Conservation (phyloP, 2,888 invertebrate species). For the Ophioninae sp. region DNA sequence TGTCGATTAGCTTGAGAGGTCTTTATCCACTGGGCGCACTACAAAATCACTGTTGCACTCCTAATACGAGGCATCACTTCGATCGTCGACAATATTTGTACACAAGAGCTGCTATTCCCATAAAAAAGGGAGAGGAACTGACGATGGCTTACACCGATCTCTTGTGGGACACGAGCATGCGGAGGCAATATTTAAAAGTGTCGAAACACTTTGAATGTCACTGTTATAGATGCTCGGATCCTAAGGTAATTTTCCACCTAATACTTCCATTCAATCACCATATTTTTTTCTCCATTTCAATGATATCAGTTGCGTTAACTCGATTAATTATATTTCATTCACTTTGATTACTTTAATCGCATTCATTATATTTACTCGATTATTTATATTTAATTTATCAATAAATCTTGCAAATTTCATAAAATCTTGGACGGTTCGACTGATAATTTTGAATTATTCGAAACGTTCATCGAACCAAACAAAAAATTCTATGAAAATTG, state of each 20-base stretch:
- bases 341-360: too few relatives aligned
- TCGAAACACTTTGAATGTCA: conserved; percentile 88
- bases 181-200: conserved; percentile 84
- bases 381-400: too few relatives aligned
- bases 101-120: conserved; percentile 84
- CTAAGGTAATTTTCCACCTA: conserved; percentile 78
- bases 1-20: conserved; percentile 83
- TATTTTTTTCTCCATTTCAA: too few relatives aligned
- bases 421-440: too few relatives aligned
- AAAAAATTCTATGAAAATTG: not conserved
- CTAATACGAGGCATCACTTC: conserved; percentile 86
- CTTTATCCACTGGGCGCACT: conserved; percentile 86
- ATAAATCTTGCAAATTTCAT: too few relatives aligned
- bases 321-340: too few relatives aligned
- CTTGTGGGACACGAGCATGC: conserved; percentile 86
- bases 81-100: conserved; percentile 84
- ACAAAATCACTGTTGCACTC: conserved; percentile 87
- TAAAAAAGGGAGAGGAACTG: conserved; percentile 85
- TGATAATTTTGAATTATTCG: too few relatives aligned
- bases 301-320: not conserved
- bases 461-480: too few relatives aligned
- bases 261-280: not conserved
- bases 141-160: conserved; percentile 86
- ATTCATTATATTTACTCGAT: too few relatives aligned
- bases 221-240: conserved; percentile 86